Evolutionary conservation across 2,888 invertebrate genomes (phyloP).

Genomic region (Panopea generosa): DNA sequence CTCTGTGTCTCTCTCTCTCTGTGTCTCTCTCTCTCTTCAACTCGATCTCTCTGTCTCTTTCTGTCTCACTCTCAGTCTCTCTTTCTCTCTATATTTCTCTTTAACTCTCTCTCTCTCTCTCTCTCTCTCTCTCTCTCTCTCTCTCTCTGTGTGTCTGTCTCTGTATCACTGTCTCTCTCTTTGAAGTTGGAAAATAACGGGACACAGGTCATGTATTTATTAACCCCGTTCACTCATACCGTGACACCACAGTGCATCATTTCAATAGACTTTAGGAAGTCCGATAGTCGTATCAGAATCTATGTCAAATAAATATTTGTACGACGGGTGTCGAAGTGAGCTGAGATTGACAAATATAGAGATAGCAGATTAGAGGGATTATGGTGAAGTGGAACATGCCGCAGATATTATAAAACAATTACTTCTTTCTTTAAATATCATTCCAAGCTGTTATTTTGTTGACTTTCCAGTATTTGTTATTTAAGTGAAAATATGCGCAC

Average conservation of each 20-base stretch:
- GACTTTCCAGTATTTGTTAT: no score
- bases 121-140: background rate
- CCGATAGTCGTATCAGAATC: conserved; percentile 1
- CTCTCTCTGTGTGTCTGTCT: background rate
- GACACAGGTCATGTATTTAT: no score
- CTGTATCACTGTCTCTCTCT: background rate
- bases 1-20: background rate
- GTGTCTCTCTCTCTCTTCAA: background rate
- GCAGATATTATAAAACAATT: background rate
- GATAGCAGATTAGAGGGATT: conserved; percentile 45
- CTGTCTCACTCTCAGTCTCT: background rate
- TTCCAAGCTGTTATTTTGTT: no score
- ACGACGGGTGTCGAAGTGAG: conserved; percentile 15
- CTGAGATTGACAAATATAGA: conserved; percentile 29
- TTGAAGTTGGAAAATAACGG: no score
- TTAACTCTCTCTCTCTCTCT: no score
- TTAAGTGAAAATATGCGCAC: no score
- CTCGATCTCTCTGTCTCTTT: background rate
- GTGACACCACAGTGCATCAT: background rate
- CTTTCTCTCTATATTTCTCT: background rate
- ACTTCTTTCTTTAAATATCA: background rate
- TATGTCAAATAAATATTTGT: conserved; percentile 35
- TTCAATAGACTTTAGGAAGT: background rate
- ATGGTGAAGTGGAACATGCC: background rate
- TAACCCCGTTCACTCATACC: no score